These are phyloP conservation scores for Nautilus pompilius DNA, from an alignment of 1,140 invertebrate genomes.

Conservation along the genomic window DNA sequence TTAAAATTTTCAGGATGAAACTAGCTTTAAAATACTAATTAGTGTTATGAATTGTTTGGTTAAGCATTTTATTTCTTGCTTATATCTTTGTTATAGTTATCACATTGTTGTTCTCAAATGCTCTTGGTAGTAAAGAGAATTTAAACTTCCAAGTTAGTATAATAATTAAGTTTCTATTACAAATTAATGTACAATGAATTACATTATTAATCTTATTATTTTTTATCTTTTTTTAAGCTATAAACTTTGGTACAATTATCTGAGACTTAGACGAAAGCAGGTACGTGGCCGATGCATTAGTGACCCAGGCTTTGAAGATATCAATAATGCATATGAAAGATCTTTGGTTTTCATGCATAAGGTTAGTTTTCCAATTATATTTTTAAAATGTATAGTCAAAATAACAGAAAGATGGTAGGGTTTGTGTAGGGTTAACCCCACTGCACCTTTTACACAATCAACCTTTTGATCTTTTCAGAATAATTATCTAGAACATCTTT, in stretches of 20 bases:
- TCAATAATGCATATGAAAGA: slow-evolving; percentile 94
- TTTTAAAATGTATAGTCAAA: background rate
- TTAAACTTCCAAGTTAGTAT: too few relatives aligned
- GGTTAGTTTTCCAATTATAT: slow-evolving; percentile 42
- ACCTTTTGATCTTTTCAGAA: background rate
- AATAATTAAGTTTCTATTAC: too few relatives aligned
- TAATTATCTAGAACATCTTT: background rate
- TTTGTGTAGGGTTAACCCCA: background rate
- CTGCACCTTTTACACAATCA: background rate
- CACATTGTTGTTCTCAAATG: too few relatives aligned
- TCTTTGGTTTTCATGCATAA: slow-evolving; percentile 98
- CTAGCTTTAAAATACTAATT: too few relatives aligned
- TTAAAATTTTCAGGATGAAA: too few relatives aligned
- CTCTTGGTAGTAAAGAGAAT: too few relatives aligned
- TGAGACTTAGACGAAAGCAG: slow-evolving; percentile 79
- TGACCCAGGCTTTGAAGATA: slow-evolving; percentile 85
- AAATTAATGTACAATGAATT: too few relatives aligned
- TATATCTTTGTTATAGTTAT: too few relatives aligned
- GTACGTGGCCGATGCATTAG: slow-evolving; percentile 77
- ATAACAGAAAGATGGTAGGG: background rate
- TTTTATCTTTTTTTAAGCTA: slow-evolving; percentile 67
- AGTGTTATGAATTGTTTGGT: too few relatives aligned
- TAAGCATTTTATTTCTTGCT: too few relatives aligned
- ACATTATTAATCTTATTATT: background rate
- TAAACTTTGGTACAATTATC: slow-evolving; percentile 97